These are phyloP conservation scores for Coranthus polyacanthus DNA, from an alignment of 2,797 vertebrate species.

Conservation along the genomic window DNA sequence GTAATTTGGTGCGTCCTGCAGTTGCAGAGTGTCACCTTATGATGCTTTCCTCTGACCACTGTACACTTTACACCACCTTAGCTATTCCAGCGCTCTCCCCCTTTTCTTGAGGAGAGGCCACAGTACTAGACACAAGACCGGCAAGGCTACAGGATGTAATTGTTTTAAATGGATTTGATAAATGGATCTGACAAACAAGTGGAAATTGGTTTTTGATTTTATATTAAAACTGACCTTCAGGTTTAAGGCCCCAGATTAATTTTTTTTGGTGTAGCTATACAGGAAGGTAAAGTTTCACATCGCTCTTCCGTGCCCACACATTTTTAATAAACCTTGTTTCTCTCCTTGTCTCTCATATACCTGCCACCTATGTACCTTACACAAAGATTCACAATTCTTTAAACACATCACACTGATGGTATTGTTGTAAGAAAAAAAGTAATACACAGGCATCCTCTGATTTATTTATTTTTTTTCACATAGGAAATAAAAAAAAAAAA, in stretches of 20 bases:
- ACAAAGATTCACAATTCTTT: background rate
- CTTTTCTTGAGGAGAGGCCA: slow-evolving; percentile 55
- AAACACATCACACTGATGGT: background rate
- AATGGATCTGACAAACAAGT: slow-evolving; percentile 89
- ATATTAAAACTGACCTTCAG: slow-evolving; percentile 91
- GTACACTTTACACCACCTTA: slow-evolving; percentile 42
- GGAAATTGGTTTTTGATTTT: slow-evolving; percentile 91
- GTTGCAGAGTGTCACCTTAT: slow-evolving; percentile 27
- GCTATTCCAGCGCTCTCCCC: slow-evolving; percentile 31
- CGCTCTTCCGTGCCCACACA: slow-evolving; percentile 22
- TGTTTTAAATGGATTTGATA: slow-evolving; percentile 89
- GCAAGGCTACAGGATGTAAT: slow-evolving; percentile 83
- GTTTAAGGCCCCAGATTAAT: slow-evolving; percentile 85
- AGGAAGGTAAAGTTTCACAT: slow-evolving; percentile 49
- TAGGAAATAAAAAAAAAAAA: background rate
- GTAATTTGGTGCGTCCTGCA: slow-evolving; percentile 60
- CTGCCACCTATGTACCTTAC: slow-evolving; percentile 12
- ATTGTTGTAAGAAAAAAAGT: background rate
- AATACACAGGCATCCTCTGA: background rate
- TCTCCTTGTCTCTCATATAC: slow-evolving; percentile 23
- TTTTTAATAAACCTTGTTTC: slow-evolving; percentile 60
- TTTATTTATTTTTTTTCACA: no score
- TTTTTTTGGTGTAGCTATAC: slow-evolving; percentile 79
- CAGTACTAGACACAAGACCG: slow-evolving; percentile 48
- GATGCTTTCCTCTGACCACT: slow-evolving; percentile 45